phyloP scores from a whole-genome alignment of 2,797 vertebrate genomes.

The Hybognathus amarus region DNA sequence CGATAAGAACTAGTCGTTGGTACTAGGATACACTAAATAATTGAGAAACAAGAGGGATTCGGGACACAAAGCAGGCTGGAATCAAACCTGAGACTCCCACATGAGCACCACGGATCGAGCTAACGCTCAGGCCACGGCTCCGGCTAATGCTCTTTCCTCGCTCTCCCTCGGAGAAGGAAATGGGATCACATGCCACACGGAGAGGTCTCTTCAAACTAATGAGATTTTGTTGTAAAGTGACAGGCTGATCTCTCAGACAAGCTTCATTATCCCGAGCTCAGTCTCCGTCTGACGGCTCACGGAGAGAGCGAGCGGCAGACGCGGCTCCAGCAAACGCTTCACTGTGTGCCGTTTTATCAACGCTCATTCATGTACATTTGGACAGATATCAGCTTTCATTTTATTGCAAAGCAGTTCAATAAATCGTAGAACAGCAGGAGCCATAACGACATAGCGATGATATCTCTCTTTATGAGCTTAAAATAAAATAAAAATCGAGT shows the following conservation, averaged over 20 bases:
- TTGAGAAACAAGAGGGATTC: background rate
- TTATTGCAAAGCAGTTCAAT: background rate
- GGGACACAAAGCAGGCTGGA: background rate
- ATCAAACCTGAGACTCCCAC: background rate
- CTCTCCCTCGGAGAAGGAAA: constrained; percentile 11
- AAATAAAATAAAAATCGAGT: background rate
- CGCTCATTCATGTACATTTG: constrained; percentile 10
- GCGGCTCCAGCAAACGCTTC: background rate
- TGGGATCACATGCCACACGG: constrained; percentile 19
- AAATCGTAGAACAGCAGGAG: constrained; percentile 21
- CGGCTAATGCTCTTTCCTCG: background rate
- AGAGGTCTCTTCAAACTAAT: constrained; percentile 45
- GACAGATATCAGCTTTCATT: background rate
- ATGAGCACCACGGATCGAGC: background rate
- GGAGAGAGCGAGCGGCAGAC: background rate
- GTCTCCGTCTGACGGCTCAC: constrained; percentile 27
- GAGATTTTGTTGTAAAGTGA: constrained; percentile 45
- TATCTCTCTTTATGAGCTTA: constrained; percentile 12
- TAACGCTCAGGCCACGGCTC: background rate
- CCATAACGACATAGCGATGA: background rate
- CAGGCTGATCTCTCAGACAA: constrained; percentile 49
- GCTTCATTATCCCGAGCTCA: constrained; percentile 43
- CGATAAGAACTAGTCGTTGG: background rate
- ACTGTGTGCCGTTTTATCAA: background rate
- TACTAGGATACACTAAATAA: background rate